Conservation (phyloP, 2,888 invertebrate genomes). For the Sarcophaga subvicina region DNA sequence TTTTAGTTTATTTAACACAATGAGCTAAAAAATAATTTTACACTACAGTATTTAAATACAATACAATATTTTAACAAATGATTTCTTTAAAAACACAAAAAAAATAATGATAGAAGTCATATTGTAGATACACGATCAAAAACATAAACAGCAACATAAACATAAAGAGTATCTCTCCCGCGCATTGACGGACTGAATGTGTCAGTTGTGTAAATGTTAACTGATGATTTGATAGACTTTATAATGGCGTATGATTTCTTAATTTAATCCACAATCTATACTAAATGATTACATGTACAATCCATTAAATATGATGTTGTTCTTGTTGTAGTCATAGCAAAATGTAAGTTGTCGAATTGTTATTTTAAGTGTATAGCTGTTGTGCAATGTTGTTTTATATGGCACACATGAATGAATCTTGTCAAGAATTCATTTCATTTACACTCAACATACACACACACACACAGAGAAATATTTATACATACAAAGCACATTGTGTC, state of each 20-base stretch:
- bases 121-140: no score
- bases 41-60: not conserved
- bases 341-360: not conserved
- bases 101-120: not conserved
- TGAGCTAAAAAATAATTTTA: not conserved
- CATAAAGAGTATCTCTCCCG: not conserved
- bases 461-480: no score
- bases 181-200: not conserved
- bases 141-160: not conserved
- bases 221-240: not conserved
- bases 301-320: not conserved
- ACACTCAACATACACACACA: no score
- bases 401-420: no score
- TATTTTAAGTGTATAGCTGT: not conserved
- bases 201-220: slow-evolving; percentile 19
- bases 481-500: no score
- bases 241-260: slow-evolving; percentile 3
- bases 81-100: not conserved
- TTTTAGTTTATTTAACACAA: slow-evolving; percentile 16
- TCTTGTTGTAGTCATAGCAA: not conserved
- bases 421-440: no score
- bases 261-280: not conserved
- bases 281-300: slow-evolving; percentile 1
- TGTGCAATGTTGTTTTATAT: not conserved
- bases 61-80: slow-evolving; percentile 6